Evolutionary conservation across 1,140 invertebrate species (phyloP), one percentile per base, ranked within the genome.

Genomic region (Teleopsis dalmanni): DNA sequence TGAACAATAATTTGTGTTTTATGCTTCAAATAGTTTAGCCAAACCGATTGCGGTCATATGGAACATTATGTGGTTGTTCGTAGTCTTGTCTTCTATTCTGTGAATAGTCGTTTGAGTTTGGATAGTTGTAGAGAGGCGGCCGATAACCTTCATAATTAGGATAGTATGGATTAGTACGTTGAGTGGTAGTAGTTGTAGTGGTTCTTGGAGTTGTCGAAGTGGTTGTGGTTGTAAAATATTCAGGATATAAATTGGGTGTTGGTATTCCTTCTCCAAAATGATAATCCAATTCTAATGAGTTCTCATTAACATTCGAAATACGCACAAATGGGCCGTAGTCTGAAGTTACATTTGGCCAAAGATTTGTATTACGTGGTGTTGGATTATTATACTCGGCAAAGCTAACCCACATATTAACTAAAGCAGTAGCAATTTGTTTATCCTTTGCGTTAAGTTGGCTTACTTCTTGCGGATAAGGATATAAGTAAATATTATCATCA

Each of bases 401-500:
- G 38, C 50, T 53, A 1, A 60, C 54, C 65, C 65, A 68, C 65
- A 67, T 67, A 4, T 53, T 53, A 1, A 61, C 57, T 19, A 68
- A 23, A 0, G 56, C 52, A 3, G 57, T 54, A 11, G 67, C 58
- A 7, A 68, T 18, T 0, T 57, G 50, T n/a, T 53, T 57, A 16
- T 70, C 67, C 34, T 46, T 44, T 0, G 52, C 41, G 53, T 65
- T 66, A 4, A 70, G 36, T 2, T 21, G 19, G 31, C 60, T 59
- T 9, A 54, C 52, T 22, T 65, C 57, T 25, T 23, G 31, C 2
- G 67, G 67, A 41, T 70, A 70, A 4, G 67, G 67, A 14, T 70
- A 70, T n/a, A 70, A 35, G 26, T 68, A 70, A 9, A 70, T 64
- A 10, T 59, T 62, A 31, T 70, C 67, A 34, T 70, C 66, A 41